Conservation (phyloP, 2,113 vertebrate species). For the Centropristis striata region DNA sequence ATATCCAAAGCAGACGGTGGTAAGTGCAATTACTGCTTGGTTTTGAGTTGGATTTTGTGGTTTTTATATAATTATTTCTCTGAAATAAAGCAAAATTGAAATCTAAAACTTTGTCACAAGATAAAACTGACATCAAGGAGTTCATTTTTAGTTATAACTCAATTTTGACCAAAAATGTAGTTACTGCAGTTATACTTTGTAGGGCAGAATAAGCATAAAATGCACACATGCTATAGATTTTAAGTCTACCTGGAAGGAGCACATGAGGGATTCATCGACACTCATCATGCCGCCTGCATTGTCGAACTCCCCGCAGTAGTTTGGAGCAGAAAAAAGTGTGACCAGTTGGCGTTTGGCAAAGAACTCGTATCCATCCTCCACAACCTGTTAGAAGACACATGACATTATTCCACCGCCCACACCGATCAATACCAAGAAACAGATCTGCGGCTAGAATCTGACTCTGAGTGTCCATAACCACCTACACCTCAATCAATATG, state of each 20-base stretch:
- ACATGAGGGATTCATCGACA: constrained; percentile 97
- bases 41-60: no score
- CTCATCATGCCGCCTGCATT: constrained; percentile 98
- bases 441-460: constrained; percentile 28
- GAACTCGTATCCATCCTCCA: constrained; percentile 85
- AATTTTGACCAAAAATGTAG: no score
- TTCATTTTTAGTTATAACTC: no score
- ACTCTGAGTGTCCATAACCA: constrained; percentile 33
- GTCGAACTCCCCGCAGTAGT: constrained; percentile 97
- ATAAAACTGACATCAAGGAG: no score
- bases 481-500: constrained; percentile 51
- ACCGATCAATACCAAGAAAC: constrained; percentile 59
- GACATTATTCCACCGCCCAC: constrained; percentile 58
- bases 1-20: no score
- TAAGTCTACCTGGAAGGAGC: constrained; percentile 92
- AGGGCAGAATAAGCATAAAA: no score
- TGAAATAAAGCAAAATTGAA: no score
- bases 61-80: no score
- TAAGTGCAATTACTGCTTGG: no score
- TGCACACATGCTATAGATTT: not conserved
- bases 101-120: no score
- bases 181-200: no score
- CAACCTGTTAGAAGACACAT: constrained; percentile 72
- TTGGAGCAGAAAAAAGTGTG: constrained; percentile 84
- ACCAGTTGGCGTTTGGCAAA: constrained; percentile 86